These are phyloP conservation scores for Carcharodon carcharias DNA, from an alignment of 2,797 vertebrate species.

Conservation along the genomic window DNA sequence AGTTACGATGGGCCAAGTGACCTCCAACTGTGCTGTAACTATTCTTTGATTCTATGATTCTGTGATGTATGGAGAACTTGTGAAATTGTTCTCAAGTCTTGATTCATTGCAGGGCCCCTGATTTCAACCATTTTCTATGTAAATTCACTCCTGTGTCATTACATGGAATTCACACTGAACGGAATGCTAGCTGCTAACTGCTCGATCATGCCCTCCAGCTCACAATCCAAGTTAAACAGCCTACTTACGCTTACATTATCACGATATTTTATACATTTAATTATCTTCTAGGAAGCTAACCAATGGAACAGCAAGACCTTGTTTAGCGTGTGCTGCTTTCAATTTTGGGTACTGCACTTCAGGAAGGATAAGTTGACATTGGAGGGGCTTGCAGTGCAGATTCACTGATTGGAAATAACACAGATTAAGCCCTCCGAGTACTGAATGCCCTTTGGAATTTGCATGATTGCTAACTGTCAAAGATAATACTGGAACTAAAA, in stretches of 20 bases:
- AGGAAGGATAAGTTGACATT: background rate
- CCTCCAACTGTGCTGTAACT: no score
- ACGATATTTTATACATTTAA: background rate
- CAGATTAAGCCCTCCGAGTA: background rate
- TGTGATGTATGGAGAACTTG: background rate
- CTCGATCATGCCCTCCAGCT: background rate
- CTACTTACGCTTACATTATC: background rate
- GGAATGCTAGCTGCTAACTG: background rate
- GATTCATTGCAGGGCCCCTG: background rate
- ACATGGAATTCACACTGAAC: background rate
- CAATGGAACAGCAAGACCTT: background rate
- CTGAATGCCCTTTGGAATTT: background rate
- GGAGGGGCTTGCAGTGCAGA: background rate
- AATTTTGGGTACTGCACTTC: background rate
- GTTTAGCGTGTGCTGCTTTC: background rate
- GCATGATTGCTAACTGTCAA: background rate
- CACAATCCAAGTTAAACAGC: background rate
- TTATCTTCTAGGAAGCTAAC: background rate
- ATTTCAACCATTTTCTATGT: background rate
- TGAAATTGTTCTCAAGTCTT: background rate
- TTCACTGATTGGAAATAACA: background rate
- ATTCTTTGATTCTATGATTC: no score
- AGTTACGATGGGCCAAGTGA: no score
- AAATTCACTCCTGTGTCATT: background rate
- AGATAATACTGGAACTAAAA: background rate